Evolutionary conservation across 2,888 invertebrate species (phyloP).

Genomic region (Apamea crenata): DNA sequence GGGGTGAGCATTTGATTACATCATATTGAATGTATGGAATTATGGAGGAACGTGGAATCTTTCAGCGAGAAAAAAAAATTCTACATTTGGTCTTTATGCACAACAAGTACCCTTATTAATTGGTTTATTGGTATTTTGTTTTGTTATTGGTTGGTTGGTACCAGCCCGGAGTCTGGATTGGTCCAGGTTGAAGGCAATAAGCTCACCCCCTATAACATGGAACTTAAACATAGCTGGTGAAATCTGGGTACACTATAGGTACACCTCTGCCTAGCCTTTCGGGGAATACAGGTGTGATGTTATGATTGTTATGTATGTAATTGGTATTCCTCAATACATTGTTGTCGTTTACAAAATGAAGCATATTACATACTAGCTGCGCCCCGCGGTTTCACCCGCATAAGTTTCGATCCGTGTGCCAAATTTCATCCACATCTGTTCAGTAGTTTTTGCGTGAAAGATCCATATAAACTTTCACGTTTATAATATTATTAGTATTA

Average conservation of each 20-base stretch:
- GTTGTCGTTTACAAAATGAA: background rate
- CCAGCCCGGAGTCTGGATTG: background rate
- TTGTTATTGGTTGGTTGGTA: background rate
- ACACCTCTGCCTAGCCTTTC: background rate
- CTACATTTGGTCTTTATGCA: background rate
- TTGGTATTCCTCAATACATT: background rate
- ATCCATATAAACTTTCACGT: too few species aligned
- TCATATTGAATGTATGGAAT: too few species aligned
- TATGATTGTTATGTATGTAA: background rate
- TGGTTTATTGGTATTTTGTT: background rate
- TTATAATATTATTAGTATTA: too few species aligned
- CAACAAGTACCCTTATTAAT: background rate
- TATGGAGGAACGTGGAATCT: background rate
- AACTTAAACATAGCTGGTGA: background rate
- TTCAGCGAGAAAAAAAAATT: background rate
- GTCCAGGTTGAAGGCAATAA: background rate
- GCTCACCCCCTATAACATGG: background rate
- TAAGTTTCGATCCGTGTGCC: too few species aligned
- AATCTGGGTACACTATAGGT: background rate
- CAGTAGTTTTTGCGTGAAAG: too few species aligned
- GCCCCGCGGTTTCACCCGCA: too few species aligned
- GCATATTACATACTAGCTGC: background rate
- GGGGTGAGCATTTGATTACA: background rate
- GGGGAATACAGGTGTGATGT: background rate
- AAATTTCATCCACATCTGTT: too few species aligned